These are phyloP conservation scores for Sinotaia quadrata DNA, from an alignment of 2,888 invertebrate species.

Conservation along the genomic window DNA sequence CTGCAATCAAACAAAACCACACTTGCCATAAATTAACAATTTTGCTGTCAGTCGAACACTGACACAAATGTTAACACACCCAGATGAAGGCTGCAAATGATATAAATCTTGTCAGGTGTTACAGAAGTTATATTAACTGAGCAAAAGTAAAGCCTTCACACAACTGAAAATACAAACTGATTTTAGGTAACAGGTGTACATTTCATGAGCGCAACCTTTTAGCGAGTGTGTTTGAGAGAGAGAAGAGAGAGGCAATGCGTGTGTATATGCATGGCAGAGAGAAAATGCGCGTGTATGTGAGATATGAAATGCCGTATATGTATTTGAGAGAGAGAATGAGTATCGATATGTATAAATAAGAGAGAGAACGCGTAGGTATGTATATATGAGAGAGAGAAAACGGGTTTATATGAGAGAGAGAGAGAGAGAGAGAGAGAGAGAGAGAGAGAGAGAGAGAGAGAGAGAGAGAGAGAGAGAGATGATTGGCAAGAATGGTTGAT, in stretches of 20 bases:
- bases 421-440: background rate
- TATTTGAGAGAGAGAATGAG: background rate
- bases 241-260: background rate
- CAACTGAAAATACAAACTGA: too few species aligned
- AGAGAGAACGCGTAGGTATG: background rate
- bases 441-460: conserved; percentile 5
- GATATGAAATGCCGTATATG: background rate
- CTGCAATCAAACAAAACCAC: too few species aligned
- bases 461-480: conserved; percentile 13
- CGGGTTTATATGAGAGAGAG: background rate
- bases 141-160: too few species aligned
- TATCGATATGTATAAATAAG: background rate
- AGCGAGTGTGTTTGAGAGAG: conserved; percentile 3
- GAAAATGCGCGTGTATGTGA: background rate
- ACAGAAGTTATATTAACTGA: too few species aligned
- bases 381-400: background rate
- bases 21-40: too few species aligned
- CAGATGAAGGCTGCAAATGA: too few species aligned
- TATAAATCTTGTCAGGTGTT: too few species aligned
- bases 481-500: too few species aligned
- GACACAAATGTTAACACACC: too few species aligned
- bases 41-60: too few species aligned
- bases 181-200: too few species aligned
- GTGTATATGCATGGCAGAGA: background rate
- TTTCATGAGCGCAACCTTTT: too few species aligned